Percentiles rank a stretch among this genome's conserved stretches.
phyloP scores from a whole-genome alignment of 2,888 invertebrate species.

The Acanthopleura granulata region DNA sequence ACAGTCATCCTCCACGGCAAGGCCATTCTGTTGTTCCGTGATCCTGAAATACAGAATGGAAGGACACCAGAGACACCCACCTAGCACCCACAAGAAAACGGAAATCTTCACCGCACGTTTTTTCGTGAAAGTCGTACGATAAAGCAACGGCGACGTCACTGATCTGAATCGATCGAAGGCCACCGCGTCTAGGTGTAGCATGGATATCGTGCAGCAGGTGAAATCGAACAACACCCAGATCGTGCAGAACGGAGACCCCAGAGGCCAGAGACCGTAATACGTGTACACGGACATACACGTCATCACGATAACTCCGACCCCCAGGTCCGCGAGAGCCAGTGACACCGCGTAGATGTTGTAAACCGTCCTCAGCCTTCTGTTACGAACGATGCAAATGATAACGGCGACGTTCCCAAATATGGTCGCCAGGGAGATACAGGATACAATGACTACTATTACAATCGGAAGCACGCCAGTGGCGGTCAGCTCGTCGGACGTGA shows the following conservation, averaged over 20 bases:
- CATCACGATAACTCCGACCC: constrained; percentile 32
- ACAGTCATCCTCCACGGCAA: constrained; percentile 18
- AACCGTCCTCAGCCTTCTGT: not conserved
- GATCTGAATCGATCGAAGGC: constrained; percentile 30
- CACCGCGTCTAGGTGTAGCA: constrained; percentile 27
- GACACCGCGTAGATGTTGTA: constrained; percentile 30
- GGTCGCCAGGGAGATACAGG: not conserved
- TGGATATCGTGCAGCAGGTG: constrained; percentile 30
- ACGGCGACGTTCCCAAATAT: constrained; percentile 12
- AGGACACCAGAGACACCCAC: constrained; percentile 26
- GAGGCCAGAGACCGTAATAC: constrained; percentile 30
- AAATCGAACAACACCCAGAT: constrained; percentile 30
- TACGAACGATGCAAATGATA: constrained; percentile 13
- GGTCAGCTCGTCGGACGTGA: no score
- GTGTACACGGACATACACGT: constrained; percentile 28
- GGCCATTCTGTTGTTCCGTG: not conserved
- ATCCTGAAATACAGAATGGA: constrained; percentile 23
- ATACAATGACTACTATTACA: not conserved
- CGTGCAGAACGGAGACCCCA: constrained; percentile 28
- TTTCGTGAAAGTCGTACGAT: constrained; percentile 16
- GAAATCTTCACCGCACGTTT: constrained; percentile 9
- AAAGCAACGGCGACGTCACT: constrained; percentile 25
- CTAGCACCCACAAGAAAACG: constrained; percentile 23
- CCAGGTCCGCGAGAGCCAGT: constrained; percentile 28
- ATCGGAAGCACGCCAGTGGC: not conserved